phyloP scores from a whole-genome alignment of 2,113 vertebrate genomes.

The Nansenia antarctica region DNA sequence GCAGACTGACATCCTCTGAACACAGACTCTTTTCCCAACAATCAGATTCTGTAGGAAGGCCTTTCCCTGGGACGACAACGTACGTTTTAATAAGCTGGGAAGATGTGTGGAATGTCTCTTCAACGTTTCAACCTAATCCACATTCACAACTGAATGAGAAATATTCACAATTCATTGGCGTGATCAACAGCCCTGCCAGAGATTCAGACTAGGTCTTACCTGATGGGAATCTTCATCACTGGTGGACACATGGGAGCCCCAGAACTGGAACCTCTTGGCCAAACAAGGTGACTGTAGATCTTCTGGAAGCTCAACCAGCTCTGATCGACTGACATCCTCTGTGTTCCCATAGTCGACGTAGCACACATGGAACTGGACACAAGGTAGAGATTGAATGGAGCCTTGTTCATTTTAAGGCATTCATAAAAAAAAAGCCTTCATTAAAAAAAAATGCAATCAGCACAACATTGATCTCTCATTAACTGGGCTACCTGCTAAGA shows the following conservation, averaged over 20 bases:
- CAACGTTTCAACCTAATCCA: not conserved
- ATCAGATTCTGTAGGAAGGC: constrained; percentile 77
- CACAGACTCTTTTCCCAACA: constrained; percentile 77
- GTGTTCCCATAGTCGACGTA: constrained; percentile 83
- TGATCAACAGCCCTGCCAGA: not conserved
- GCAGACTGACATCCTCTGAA: constrained; percentile 66
- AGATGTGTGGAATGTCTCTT: too few species aligned
- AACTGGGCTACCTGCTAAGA: too few species aligned
- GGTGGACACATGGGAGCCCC: constrained; percentile 72
- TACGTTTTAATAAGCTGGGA: not conserved
- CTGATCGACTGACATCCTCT: constrained; percentile 70
- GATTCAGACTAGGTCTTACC: constrained; percentile 57
- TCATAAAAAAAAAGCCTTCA: too few species aligned
- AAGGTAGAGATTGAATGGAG: constrained; percentile 35
- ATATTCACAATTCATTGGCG: not conserved
- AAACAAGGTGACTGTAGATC: constrained; percentile 61
- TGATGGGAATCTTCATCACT: constrained; percentile 70
- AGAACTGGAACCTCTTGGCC: constrained; percentile 76
- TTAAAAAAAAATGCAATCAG: too few species aligned
- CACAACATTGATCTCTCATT: too few species aligned
- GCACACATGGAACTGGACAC: constrained; percentile 58
- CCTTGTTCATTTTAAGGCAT: too few species aligned
- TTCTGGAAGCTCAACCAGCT: constrained; percentile 75
- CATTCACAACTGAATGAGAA: not conserved
- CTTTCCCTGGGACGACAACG: constrained; percentile 67